Evolutionary conservation across 2,113 vertebrate species (phyloP).

Genomic region (Catharus fuscescens): DNA sequence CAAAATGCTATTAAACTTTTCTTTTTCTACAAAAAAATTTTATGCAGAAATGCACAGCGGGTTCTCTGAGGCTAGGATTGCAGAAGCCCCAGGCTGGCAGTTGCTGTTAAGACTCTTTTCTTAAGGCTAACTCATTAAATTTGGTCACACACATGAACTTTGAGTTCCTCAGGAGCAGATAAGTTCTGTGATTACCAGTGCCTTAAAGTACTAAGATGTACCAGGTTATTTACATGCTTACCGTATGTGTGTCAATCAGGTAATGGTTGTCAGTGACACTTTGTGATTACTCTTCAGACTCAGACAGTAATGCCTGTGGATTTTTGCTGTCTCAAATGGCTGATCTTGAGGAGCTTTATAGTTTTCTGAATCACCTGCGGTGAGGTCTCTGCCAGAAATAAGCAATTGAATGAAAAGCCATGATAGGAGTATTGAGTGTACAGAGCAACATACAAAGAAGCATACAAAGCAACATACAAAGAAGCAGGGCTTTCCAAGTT

Average conservation of each 20-base stretch:
- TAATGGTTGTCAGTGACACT: not conserved
- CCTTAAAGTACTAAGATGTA: not conserved
- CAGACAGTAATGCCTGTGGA: not conserved
- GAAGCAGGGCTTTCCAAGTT: not conserved
- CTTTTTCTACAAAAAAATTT: conserved; percentile 33
- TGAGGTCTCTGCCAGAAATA: not conserved
- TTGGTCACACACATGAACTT: not conserved
- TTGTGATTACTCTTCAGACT: not conserved
- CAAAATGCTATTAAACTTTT: conserved; percentile 71
- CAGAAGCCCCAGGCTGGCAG: not conserved
- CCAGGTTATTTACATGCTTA: not conserved
- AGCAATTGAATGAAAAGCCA: not conserved
- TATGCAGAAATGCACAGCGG: conserved; percentile 21
- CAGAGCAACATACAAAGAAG: too few species aligned
- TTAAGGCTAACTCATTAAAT: not conserved
- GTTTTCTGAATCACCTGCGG: not conserved
- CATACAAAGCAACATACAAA: too few species aligned
- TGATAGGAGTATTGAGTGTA: not conserved
- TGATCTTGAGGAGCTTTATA: not conserved
- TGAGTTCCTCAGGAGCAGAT: not conserved
- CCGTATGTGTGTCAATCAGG: not conserved
- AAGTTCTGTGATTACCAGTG: not conserved
- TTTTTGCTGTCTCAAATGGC: not conserved
- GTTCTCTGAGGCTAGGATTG: conserved; percentile 45
- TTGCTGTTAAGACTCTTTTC: conserved; percentile 44